phyloP scores from a whole-genome alignment of 2,113 vertebrate genomes.

The Pagrus major region DNA sequence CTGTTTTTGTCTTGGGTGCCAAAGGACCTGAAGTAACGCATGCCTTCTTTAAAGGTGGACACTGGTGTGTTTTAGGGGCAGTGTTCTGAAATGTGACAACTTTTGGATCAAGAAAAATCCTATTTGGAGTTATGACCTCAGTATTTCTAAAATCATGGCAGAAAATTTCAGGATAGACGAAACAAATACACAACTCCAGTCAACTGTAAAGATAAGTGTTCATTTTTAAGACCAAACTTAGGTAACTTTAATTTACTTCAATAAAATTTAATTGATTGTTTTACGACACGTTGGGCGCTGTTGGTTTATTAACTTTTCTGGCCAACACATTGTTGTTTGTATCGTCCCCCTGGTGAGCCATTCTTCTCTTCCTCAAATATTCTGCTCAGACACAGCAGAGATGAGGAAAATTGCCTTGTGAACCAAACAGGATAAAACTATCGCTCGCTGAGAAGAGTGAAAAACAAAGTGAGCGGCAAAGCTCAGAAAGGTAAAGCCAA shows the following conservation, averaged over 20 bases:
- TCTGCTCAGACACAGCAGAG: constrained; percentile 21
- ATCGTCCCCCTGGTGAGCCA: not conserved
- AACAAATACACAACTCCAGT: not conserved
- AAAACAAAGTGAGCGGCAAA: constrained; percentile 39
- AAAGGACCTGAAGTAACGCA: not conserved
- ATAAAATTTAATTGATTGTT: not conserved
- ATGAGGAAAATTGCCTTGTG: constrained; percentile 47
- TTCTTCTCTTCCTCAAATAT: constrained; percentile 5
- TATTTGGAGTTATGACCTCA: too few species aligned
- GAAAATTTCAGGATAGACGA: too few species aligned
- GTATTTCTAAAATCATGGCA: too few species aligned
- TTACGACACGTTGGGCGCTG: not conserved
- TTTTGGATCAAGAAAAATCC: too few species aligned
- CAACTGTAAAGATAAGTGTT: not conserved
- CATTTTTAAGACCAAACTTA: not conserved
- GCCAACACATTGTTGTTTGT: not conserved
- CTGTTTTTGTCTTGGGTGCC: not conserved
- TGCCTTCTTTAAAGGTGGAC: too few species aligned
- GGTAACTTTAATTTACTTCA: not conserved
- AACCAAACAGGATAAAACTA: constrained; percentile 12
- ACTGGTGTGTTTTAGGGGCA: too few species aligned
- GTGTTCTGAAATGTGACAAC: not conserved
- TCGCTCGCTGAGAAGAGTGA: constrained; percentile 13
- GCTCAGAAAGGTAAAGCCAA: constrained; percentile 3
- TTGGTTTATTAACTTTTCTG: not conserved